These are phyloP conservation scores for Aleiodes testaceus DNA, from an alignment of 2,888 invertebrate genomes.

Conservation along the genomic window DNA sequence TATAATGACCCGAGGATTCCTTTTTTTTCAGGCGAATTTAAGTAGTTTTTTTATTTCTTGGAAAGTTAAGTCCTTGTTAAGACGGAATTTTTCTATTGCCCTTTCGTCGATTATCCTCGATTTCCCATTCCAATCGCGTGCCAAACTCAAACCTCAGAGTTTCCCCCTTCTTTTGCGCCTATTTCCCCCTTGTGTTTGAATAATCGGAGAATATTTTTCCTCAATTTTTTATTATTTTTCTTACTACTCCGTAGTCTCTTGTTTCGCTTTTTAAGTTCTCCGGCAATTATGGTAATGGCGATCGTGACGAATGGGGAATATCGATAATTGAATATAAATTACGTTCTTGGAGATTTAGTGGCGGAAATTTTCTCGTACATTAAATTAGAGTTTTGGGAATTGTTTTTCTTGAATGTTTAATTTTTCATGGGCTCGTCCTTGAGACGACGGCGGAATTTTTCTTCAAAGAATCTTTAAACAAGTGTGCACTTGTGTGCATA, in stretches of 20 bases:
- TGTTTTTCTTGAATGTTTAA: too few relatives aligned
- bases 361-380: too few relatives aligned
- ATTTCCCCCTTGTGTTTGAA: constrained; percentile 1
- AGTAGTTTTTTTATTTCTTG: not conserved
- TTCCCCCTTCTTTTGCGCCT: not conserved
- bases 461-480: constrained; percentile 4
- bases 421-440: too few relatives aligned
- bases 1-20: constrained; percentile 20
- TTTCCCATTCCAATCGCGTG: constrained; percentile 19
- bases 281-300: too few relatives aligned
- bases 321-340: too few relatives aligned
- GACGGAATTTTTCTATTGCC: not conserved
- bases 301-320: too few relatives aligned
- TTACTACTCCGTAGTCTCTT: too few relatives aligned
- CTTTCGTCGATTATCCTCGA: constrained; percentile 15
- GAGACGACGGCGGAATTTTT: constrained; percentile 27
- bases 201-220: not conserved
- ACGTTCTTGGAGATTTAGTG: not conserved
- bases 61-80: not conserved
- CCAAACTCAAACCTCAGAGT: not conserved
- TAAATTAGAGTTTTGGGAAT: too few relatives aligned
- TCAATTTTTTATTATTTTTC: too few relatives aligned
- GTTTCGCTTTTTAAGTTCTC: too few relatives aligned
- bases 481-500: constrained; percentile 19
- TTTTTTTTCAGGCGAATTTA: not conserved